Percentiles rank a stretch among this genome's conserved stretches.
phyloP scores from a whole-genome alignment of 2,113 vertebrate genomes.

The Copsychus sechellarum region DNA sequence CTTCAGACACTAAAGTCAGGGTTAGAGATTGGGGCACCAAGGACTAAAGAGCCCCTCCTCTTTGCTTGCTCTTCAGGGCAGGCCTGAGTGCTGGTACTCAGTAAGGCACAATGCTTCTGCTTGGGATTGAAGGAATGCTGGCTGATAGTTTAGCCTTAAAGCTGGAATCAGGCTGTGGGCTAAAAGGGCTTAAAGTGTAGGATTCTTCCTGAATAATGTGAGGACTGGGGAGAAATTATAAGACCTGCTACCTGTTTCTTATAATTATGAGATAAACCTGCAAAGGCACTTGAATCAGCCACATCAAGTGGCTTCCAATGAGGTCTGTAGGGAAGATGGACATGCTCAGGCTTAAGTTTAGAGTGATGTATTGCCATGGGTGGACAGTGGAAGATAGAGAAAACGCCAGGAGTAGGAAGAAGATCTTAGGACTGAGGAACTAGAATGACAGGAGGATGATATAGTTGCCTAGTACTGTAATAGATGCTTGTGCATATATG shows the following conservation, averaged over 20 bases:
- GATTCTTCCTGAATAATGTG: neutral
- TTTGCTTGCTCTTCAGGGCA: neutral
- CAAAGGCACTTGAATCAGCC: neutral
- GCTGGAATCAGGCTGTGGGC: neutral
- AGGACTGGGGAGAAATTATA: neutral
- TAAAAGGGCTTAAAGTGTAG: neutral
- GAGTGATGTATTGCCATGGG: neutral
- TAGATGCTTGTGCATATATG: neutral
- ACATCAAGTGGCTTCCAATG: neutral
- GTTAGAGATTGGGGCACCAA: neutral
- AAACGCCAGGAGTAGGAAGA: neutral
- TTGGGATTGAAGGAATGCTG: neutral
- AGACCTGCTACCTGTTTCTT: neutral
- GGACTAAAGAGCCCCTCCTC: neutral
- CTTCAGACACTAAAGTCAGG: neutral
- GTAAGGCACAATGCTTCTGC: neutral
- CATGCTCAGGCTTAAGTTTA: neutral
- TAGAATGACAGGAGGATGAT: neutral
- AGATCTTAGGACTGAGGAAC: neutral
- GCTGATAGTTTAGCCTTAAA: neutral
- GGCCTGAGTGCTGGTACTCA: neutral
- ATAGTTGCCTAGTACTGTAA: neutral
- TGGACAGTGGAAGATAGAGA: neutral
- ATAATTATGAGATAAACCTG: neutral
- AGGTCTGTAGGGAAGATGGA: neutral